Base-by-base conservation (phyloP, 2,797 vertebrate genomes). In the Heterohyrax brucei region DNA sequence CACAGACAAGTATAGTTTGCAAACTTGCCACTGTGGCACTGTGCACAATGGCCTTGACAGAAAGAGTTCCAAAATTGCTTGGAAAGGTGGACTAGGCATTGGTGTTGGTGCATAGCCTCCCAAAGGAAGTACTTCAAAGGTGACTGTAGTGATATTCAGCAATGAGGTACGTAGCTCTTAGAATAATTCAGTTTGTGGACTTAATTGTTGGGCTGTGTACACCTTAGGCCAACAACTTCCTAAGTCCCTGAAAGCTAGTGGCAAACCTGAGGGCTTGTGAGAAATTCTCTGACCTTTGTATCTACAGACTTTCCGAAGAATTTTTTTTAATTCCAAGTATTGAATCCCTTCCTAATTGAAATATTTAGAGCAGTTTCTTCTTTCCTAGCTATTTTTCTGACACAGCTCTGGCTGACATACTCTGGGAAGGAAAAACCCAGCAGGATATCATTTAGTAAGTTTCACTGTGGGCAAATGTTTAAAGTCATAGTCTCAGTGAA, bases 381-480 rank as follows among this genome's bases (percentile, higher is more conserved):
- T 75, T 95, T 93, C 48, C 13, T 75, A 72, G 10, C 10, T 73
- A 59, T 68, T 91, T 94, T 79, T 59, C 28, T 82, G 26, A 50
- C 73, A 53, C 16, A 64, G 70, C 5, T 39, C 61, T 21, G 72
- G 26, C 21, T 62, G 48, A 48, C 48, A 39, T 26, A 48, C 46
- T 81, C 66, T 59, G 46, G 89, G 78, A 87, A 94, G n/a, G 22
- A 97, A 95, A 70, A 50, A 68, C 1, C 14, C 5, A 78, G 33
- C 53, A 87, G 53, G 28, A 10, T 83, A 76, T 28, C 24, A 44
- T 26, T 94, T 70, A 50, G 12, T 64, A 77, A 62, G 77, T 88
- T 81, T 78, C 39, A 39, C 73, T 78, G 30, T 90, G 3, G 10
- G 64, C 19, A 94, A 62, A 82, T 78, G 88, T 33, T 93, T 80